Evolutionary conservation across 2,797 vertebrate species (phyloP), one percentile per base, ranked within the genome.

Genomic region (Basileuterus tristriatus): DNA sequence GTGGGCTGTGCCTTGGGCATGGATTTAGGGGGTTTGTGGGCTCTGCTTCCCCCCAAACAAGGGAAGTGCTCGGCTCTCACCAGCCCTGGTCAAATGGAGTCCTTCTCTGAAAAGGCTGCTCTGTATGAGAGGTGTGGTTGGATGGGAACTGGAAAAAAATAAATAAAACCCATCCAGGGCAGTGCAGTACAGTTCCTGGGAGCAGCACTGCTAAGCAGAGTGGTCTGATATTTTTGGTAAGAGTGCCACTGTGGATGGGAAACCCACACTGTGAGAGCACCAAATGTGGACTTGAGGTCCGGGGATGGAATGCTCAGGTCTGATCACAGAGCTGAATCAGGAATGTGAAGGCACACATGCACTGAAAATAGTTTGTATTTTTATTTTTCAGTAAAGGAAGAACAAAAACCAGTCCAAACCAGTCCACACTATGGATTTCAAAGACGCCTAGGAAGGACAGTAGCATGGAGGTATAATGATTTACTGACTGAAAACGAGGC

Each of bases 361-460:
- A 27, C 70, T 97, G 68, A 98, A 91, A 68, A 94, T 49, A 41
- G 64, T 82, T 94, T 83, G 36, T 94, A 24, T 95, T 96, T 95
- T 87, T 94, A 72, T 96, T 93, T 97, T 96, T 53, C 97, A 99
- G 99, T 96, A 98, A 98, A 97, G 98, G 98, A 93, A 98, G 98
- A 97, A 98, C 98, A 93, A 99, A 99, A 98, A 99, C 98, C 11
- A 98, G 98, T 37, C 91, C 98, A 34, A 97, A 98, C 93, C 98
- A 98, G 84, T 98, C 99, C 49, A 99, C 98, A 44, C 96, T 99
- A 63, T 99, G 99, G 99, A 99, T 99, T 98, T 99, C 99, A 92
- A 98, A 98, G 95, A 97, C 97, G 8, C 98, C 98, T 63, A 98
- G 99, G 96, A 97, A 98, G 41, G 98, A 99, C 93, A 98, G 96